Base-by-base conservation (phyloP, 1,140 invertebrate genomes). In the Zaprionus ornatus region DNA sequence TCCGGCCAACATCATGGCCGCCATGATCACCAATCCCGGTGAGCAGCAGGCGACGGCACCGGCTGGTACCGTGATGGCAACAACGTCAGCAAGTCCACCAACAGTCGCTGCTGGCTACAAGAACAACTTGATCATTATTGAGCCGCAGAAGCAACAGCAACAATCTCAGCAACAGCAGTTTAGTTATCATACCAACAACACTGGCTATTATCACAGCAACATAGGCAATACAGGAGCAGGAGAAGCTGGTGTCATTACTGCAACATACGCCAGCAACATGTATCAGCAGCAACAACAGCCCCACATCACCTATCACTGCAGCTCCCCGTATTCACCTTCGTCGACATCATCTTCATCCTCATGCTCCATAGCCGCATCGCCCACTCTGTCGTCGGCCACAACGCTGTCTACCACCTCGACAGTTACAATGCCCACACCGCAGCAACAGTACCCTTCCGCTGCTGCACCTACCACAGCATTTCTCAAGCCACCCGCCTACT, bases 1-100 rank as follows among this genome's bases (percentile, higher is more conserved):
- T 87, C 96, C 96, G 88, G 96, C 96, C 78, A 92, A 92, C 79
- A 88, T 92, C 59, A 92, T 92, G 92, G 91, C 92, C 60, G 91
- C 91, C 62, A 90, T 91, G 79, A 91, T 91, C 48, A 91, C 80
- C 78, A 92, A 74, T 77, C 91, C 82, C 35, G 76, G 67, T 69
- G 84, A 91, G 60, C 75, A 78, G 56, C 78, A 91, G 73, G 56
- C 61, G 71, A 45, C 77, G 67, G n/a, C 69, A 66, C 61, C 66
- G 65, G 54, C 42, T 40, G 62, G 64, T 21, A 54, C 56, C 15
- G 52, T 40, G 25, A 70, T 74, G 32, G 68, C 83, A 61, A 68
- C 76, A 45, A 73, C 82, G 57, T 65, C 87, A 42, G 68, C 85
- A 54, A 45, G 77, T 35, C 70, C 80, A 69, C 67, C 79, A 56